Conservation (phyloP, 1,140 invertebrate species). For the Lasioglossum baleicum region DNA sequence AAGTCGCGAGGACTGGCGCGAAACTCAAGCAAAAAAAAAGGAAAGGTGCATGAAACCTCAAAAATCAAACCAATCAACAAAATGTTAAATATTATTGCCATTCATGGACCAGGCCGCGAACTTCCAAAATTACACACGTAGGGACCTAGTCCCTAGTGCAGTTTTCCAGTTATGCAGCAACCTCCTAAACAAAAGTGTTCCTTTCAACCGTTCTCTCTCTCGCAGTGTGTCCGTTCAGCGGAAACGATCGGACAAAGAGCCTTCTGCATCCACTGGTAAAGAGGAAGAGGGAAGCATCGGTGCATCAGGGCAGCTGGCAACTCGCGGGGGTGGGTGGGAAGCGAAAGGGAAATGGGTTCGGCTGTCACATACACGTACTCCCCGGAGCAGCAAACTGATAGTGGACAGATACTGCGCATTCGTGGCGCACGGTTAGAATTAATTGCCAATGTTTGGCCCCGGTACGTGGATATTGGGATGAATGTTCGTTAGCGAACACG, state of each 20-base stretch:
- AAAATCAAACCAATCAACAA: too few species aligned
- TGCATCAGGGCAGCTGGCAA: neutral
- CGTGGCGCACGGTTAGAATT: slow-evolving; percentile 68
- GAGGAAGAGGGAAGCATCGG: slow-evolving; percentile 22
- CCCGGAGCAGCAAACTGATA: slow-evolving; percentile 69
- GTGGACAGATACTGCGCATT: slow-evolving; percentile 71
- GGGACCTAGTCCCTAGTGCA: too few species aligned
- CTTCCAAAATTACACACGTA: too few species aligned
- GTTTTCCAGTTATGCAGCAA: too few species aligned
- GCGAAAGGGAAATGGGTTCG: slow-evolving; percentile 61
- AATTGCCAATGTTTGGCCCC: slow-evolving; percentile 71
- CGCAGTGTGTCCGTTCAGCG: too few species aligned
- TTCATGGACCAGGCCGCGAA: too few species aligned
- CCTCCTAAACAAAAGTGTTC: too few species aligned
- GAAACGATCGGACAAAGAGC: slow-evolving; percentile 9
- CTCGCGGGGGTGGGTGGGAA: neutral
- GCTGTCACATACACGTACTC: slow-evolving; percentile 71
- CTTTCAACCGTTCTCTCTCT: too few species aligned
- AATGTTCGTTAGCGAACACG: slow-evolving; percentile 66
- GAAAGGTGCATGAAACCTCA: too few species aligned
- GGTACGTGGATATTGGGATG: slow-evolving; percentile 66
- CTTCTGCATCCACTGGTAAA: neutral
- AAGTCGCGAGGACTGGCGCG: too few species aligned
- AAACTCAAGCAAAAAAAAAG: too few species aligned
- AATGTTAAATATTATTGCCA: too few species aligned